Base-by-base conservation (phyloP, 2,888 invertebrate genomes). In the Macrosiphum euphorbiae region DNA sequence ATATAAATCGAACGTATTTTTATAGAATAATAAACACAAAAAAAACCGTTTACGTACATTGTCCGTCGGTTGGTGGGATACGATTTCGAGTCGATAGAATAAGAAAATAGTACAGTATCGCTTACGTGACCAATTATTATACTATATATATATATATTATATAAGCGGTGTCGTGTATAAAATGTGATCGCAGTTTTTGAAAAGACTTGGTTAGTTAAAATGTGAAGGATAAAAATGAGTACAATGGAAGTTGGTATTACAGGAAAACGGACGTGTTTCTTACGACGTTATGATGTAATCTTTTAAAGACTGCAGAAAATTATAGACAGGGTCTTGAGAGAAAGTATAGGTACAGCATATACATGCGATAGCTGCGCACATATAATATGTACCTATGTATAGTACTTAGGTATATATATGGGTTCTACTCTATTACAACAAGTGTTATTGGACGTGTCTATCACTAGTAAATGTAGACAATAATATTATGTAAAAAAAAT, bases 91-190 rank as follows among this genome's bases (percentile, higher is more conserved):
- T 20, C 35, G 1, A 35, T 67, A 20, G 78, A 78, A 78, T 35
- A 35, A 78, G 78, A 35, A 78, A 78, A 47, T 85, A 85, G 11
- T 47, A 61, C 10, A n/a, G 24, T 10, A 52, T 87, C 35, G 50
- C 20, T 47, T 87, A 61, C 87, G 92, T 92, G 91, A 91, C 91
- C 85, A 85, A 58, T 61, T 88, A 61, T 78, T 90, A 20, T 35
- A 90, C 44, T 88, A 35, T 44, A 35, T 52, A 52, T 52, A 26
- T 52, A 50, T 50, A 24, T 88, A 52, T 52, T 16, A 52, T 50
- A 86, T 28, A 44, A 86, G 26, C 47, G 44, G 86, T 47, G 28
- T 47, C 28, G 41, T 44, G 47, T 26, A 78, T 35, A 20, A 85
- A 55, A 78, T 35, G 55, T 52, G 28, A 55, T 44, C 28, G 55